Conservation (phyloP, 37 sponge, comb jelly and placozoan genomes). For the Crambe crambe region DNA sequence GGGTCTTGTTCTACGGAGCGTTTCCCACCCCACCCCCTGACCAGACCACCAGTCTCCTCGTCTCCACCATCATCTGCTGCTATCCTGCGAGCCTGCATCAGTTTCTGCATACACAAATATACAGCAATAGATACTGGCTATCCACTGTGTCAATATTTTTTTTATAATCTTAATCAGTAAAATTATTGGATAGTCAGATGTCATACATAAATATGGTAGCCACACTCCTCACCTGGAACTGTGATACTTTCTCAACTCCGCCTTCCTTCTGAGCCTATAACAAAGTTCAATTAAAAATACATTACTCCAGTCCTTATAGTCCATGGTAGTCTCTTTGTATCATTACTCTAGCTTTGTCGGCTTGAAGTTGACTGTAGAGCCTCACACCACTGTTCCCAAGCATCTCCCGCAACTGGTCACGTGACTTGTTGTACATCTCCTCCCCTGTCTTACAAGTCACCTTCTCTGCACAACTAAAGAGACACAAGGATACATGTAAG, state of each 20-base stretch:
- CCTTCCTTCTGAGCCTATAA: constrained; percentile 42
- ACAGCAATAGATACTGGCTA: background rate
- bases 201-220: background rate
- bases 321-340: background rate
- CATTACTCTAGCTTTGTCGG: constrained; percentile 42
- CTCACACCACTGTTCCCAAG: constrained; percentile 65
- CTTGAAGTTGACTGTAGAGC: constrained; percentile 76
- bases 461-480: constrained; percentile 48
- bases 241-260: constrained; percentile 40
- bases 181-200: too few relatives aligned
- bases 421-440: constrained; percentile 55
- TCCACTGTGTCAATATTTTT: too few relatives aligned
- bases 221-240: constrained; percentile 37
- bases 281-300: background rate
- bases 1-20: background rate
- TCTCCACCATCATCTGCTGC: background rate
- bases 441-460: constrained; percentile 35
- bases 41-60: background rate
- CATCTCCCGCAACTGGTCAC: constrained; percentile 65
- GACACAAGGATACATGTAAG: background rate
- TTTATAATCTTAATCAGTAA: too few relatives aligned
- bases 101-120: constrained; percentile 28
- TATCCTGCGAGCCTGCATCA: constrained; percentile 24
- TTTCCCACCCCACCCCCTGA: constrained; percentile 3
- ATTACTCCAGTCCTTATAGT: background rate